Percentiles rank a stretch among this genome's conserved stretches.
phyloP scores from a whole-genome alignment of 2,113 vertebrate species.

The Piliocolobus tephrosceles region DNA sequence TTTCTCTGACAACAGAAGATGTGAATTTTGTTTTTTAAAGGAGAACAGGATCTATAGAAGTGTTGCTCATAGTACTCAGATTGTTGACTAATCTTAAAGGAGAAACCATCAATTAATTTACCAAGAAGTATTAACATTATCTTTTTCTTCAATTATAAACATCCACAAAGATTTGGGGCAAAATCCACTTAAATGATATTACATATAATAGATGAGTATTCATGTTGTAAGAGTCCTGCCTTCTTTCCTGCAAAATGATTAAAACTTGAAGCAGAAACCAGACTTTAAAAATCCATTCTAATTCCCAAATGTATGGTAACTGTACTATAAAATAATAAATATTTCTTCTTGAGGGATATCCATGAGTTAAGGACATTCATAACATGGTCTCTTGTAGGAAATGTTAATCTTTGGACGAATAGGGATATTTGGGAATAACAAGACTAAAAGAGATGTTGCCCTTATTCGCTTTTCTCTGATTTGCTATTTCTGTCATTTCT shows the following conservation, averaged over 20 bases:
- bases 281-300: background rate
- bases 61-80: background rate
- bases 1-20: background rate
- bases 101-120: background rate
- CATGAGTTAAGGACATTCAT: background rate
- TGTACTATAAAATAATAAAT: background rate
- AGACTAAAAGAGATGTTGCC: background rate
- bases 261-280: background rate
- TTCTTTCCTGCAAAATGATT: constrained; percentile 9
- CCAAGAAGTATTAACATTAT: background rate
- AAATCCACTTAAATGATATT: constrained; percentile 1
- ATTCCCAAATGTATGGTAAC: background rate
- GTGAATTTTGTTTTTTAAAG: constrained; percentile 9
- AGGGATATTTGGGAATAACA: background rate
- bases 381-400: background rate
- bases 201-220: background rate
- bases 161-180: background rate
- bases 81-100: background rate
- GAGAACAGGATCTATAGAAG: background rate
- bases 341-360: background rate
- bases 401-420: background rate
- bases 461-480: background rate
- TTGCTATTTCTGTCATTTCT: background rate
- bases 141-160: background rate
- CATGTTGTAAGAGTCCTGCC: background rate